Evolutionary conservation across 2,888 invertebrate species (phyloP), one percentile per base, ranked within the genome.

Genomic region (Aporophyla lueneburgensis): DNA sequence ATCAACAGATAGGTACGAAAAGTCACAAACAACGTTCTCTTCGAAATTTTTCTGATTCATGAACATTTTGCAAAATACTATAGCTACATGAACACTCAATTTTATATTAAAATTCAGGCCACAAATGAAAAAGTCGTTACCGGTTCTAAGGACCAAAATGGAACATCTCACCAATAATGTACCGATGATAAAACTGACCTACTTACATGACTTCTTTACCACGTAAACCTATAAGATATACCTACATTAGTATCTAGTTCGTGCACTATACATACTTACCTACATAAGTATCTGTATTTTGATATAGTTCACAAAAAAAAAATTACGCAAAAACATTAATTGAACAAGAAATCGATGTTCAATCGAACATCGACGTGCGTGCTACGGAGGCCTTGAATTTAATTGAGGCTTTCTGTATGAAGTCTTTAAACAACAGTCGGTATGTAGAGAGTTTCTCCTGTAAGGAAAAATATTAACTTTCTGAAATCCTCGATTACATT

Each of bases 311-410:
- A 58, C 33, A 14, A 16, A 63, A 79, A 63, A 79, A 63, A 0
- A 27, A 78, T 78, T 82, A 33, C 76, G 54, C 49, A 72, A 72
- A 59, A 40, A 33, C 53, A 78, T 58, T 82, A 72, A 66, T 77
- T 71, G 14, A 71, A 51, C 51, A 83, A 76, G 84, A 82, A 82
- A 83, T 72, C 84, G 77, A 54, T 66, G 71, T 70, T 61, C 62
- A 43, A n/a, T 40, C 7, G 71, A 53, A 49, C 56, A 5, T 49
- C 58, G 67, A 74, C 46, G 58, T 76, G 67, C 80, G 73, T 80
- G 83, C 62, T 7, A 27, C 5, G 19, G 7, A 0, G 76, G 27
- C 83, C 83, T 83, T 83, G 84, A n/a, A 27, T 53, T 68, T 78
- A 83, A 80, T 65, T 46, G 33, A 75, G 58, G 24, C 59, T 71